Evolutionary conservation across 1,140 invertebrate species (phyloP).

Genomic region (Cherax destructor): DNA sequence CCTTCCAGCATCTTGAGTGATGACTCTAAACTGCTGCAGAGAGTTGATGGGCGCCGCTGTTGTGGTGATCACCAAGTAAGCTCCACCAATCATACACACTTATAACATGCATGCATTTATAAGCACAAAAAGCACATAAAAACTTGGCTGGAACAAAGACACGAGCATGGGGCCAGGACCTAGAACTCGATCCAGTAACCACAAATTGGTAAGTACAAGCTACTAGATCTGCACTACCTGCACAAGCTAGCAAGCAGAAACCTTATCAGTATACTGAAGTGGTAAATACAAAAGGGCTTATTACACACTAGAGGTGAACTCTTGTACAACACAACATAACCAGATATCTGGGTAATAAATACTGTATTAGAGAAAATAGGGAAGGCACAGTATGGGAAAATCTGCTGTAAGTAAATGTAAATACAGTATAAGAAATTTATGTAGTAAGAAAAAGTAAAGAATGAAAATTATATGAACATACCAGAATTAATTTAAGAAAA

Average conservation of each 20-base stretch:
- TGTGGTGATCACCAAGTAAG: conserved; percentile 53
- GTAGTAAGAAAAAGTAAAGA: too few relatives aligned
- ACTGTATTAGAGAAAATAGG: too few relatives aligned
- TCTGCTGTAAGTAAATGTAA: too few relatives aligned
- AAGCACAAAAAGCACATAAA: background rate
- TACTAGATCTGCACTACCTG: background rate
- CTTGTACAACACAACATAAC: background rate
- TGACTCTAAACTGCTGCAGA: conserved; percentile 88
- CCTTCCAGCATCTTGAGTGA: conserved; percentile 82
- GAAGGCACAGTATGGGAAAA: too few relatives aligned
- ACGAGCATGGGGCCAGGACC: background rate
- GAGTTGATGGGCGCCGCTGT: conserved; percentile 87
- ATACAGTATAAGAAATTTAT: too few relatives aligned
- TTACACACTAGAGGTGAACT: background rate
- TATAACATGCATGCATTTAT: conserved; percentile 5
- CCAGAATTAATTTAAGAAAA: too few relatives aligned
- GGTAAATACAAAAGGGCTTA: background rate
- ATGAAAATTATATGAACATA: too few relatives aligned
- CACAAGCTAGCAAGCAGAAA: background rate
- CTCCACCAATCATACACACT: conserved; percentile 18
- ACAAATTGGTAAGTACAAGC: background rate
- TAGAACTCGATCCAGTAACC: too few relatives aligned
- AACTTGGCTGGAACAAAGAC: background rate
- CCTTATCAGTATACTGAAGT: background rate
- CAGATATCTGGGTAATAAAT: too few relatives aligned